phyloP scores from a whole-genome alignment of 2,888 invertebrate species.

The Hetaerina titia region DNA sequence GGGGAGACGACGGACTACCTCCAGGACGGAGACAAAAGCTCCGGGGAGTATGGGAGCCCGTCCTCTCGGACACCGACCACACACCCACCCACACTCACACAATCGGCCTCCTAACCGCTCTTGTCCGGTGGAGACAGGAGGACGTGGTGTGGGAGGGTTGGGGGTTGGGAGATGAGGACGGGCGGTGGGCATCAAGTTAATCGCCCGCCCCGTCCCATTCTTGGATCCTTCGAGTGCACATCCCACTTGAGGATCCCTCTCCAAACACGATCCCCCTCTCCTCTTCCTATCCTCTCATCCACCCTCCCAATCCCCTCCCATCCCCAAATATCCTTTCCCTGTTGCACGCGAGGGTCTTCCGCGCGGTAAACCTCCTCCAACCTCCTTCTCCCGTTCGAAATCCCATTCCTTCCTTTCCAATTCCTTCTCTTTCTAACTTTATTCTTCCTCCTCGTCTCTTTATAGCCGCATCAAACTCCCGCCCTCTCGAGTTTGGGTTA shows the following conservation, averaged over 20 bases:
- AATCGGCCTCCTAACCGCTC: background rate
- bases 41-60: background rate
- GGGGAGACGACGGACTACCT: too few species aligned
- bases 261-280: background rate
- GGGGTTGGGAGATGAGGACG: too few species aligned
- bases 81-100: background rate
- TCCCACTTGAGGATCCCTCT: background rate
- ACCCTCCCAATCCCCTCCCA: background rate
- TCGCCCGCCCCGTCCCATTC: background rate
- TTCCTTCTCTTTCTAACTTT: background rate
- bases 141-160: background rate
- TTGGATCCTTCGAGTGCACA: background rate
- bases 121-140: background rate
- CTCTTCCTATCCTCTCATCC: background rate
- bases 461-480: background rate
- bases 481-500: background rate
- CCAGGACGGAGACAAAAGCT: too few species aligned
- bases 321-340: background rate
- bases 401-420: background rate
- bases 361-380: background rate
- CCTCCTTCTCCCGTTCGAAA: background rate
- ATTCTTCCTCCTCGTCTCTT: background rate
- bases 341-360: background rate
- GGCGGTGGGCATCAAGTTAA: background rate
- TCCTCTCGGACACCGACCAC: background rate